Evolutionary conservation across 2,888 invertebrate genomes (phyloP).

Genomic region (Brenthis hecate): DNA sequence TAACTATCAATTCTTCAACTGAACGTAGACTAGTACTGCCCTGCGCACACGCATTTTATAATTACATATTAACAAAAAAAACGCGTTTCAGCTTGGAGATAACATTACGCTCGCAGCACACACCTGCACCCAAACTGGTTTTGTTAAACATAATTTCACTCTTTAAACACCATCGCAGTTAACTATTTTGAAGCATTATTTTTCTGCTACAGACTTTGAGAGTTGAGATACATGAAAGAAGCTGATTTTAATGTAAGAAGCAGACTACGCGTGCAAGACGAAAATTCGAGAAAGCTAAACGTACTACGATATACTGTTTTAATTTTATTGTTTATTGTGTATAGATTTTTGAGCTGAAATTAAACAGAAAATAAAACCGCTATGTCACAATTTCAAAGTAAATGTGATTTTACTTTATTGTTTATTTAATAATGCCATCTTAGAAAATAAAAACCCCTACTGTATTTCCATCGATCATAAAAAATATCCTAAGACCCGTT

Average conservation of each 20-base stretch:
- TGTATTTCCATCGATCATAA: too few relatives aligned
- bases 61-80: constrained; percentile 36
- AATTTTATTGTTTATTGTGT: too few relatives aligned
- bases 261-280: not conserved
- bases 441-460: too few relatives aligned
- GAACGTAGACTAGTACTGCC: constrained; percentile 21
- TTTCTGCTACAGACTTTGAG: not conserved
- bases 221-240: not conserved
- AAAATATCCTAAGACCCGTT: too few relatives aligned
- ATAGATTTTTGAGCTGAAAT: too few relatives aligned
- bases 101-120: constrained; percentile 47
- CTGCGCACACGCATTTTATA: constrained; percentile 22
- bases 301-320: too few relatives aligned
- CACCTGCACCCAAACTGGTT: constrained; percentile 79
- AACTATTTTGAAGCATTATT: constrained; percentile 36
- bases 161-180: constrained; percentile 51
- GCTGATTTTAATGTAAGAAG: not conserved
- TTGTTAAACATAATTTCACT: constrained; percentile 75
- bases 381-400: too few relatives aligned
- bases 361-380: too few relatives aligned
- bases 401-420: too few relatives aligned
- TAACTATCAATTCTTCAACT: not conserved
- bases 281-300: too few relatives aligned
- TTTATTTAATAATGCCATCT: too few relatives aligned
- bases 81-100: constrained; percentile 42